phyloP scores from a whole-genome alignment of 2,888 invertebrate genomes.

The Phanerotoma sp. region DNA sequence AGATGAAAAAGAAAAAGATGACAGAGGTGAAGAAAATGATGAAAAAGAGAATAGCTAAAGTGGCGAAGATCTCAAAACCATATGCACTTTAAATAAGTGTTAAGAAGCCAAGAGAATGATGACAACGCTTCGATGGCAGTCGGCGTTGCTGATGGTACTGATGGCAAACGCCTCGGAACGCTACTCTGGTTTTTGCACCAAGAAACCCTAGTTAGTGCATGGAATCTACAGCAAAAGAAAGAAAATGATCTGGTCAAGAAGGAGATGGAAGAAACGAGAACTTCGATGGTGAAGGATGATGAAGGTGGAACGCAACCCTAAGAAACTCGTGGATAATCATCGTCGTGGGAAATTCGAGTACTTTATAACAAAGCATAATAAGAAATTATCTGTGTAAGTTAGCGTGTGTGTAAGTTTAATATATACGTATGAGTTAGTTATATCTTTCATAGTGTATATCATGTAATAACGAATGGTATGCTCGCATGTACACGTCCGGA shows the following conservation, averaged over 20 bases:
- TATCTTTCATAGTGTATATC: not conserved
- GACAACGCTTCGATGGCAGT: constrained; percentile 15
- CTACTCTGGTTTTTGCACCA: constrained; percentile 29
- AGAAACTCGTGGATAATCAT: constrained; percentile 26
- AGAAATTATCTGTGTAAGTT: too few relatives aligned
- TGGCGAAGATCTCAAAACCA: constrained; percentile 9
- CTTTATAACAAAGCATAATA: not conserved
- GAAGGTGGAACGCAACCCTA: constrained; percentile 19
- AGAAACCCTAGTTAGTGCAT: not conserved
- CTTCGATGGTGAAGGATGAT: constrained; percentile 13
- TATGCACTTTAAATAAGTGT: constrained; percentile 21
- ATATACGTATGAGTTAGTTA: constrained; percentile 23
- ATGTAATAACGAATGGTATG: not conserved
- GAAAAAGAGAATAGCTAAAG: too few relatives aligned
- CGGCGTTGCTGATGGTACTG: constrained; percentile 33
- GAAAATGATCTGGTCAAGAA: constrained; percentile 5
- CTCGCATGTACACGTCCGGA: constrained; percentile 13
- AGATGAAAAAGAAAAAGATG: constrained; percentile 23
- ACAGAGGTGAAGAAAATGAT: too few relatives aligned
- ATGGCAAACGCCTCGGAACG: constrained; percentile 36
- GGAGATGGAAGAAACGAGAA: constrained; percentile 12
- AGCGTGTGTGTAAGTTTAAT: not conserved
- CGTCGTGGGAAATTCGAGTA: constrained; percentile 34
- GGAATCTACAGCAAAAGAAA: constrained; percentile 10
- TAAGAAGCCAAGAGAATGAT: not conserved